Conservation (phyloP, 2,113 vertebrate species). For the Rafetus swinhoei region DNA sequence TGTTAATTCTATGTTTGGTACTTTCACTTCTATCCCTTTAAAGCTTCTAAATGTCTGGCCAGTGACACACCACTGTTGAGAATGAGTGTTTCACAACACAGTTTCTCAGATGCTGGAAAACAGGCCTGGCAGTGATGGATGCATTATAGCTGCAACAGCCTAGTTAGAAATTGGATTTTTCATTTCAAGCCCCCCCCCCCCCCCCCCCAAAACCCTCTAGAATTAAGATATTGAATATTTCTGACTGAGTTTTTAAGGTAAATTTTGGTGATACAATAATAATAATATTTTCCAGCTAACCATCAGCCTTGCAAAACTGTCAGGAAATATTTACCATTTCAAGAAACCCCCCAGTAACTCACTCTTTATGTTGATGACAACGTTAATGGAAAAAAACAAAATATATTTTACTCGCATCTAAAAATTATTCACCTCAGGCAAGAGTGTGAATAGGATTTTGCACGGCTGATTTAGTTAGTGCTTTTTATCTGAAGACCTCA, state of each 20-base stretch:
- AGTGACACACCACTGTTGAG: neutral
- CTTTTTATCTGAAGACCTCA: neutral
- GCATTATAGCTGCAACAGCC: neutral
- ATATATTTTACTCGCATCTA: neutral
- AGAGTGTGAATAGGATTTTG: neutral
- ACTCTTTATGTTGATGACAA: neutral
- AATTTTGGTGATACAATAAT: neutral
- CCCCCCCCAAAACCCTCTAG: neutral
- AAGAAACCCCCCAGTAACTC: neutral
- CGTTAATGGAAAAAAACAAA: neutral
- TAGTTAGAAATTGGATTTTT: constrained; percentile 46
- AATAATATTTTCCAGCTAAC: constrained; percentile 1
- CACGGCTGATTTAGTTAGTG: neutral
- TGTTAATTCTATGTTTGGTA: neutral
- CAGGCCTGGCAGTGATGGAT: neutral
- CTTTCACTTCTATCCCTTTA: neutral
- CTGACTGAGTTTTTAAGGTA: neutral
- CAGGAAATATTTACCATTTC: neutral
- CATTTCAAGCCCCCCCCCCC: accelerated
- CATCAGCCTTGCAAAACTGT: neutral
- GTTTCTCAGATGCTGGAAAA: neutral
- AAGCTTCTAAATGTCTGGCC: neutral
- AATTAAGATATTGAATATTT: constrained; percentile 2
- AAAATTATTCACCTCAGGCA: neutral
- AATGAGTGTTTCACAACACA: neutral